These are phyloP conservation scores for Piprites chloris DNA, from an alignment of 2,113 vertebrate genomes.

Conservation along the genomic window DNA sequence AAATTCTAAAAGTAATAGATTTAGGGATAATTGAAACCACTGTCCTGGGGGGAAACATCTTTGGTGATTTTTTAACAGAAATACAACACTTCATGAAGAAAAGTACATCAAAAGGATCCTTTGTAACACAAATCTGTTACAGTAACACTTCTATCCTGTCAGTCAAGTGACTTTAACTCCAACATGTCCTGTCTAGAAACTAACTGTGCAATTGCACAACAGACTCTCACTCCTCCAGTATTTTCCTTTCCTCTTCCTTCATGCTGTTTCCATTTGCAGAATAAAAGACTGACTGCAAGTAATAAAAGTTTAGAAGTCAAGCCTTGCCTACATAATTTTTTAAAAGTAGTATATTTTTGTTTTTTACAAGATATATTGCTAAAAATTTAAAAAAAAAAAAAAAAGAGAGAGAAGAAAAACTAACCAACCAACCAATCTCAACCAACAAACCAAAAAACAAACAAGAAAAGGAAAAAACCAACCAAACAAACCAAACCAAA, in stretches of 20 bases:
- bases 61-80: background rate
- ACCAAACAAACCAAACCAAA: background rate
- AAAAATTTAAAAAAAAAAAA: background rate
- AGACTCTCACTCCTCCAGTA: background rate
- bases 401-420: too few species aligned
- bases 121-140: background rate
- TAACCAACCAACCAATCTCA: background rate
- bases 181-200: background rate
- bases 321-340: background rate
- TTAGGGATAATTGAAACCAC: background rate
- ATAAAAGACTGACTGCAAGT: background rate
- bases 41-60: background rate
- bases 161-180: background rate
- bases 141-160: background rate
- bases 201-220: background rate
- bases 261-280: background rate
- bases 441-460: background rate
- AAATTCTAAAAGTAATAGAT: background rate
- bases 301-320: background rate
- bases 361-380: background rate
- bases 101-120: background rate
- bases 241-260: background rate
- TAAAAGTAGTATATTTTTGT: background rate
- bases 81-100: background rate
- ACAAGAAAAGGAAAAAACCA: background rate